Evolutionary conservation across 2,888 invertebrate species (phyloP).

Genomic region (Cinara cedri): DNA sequence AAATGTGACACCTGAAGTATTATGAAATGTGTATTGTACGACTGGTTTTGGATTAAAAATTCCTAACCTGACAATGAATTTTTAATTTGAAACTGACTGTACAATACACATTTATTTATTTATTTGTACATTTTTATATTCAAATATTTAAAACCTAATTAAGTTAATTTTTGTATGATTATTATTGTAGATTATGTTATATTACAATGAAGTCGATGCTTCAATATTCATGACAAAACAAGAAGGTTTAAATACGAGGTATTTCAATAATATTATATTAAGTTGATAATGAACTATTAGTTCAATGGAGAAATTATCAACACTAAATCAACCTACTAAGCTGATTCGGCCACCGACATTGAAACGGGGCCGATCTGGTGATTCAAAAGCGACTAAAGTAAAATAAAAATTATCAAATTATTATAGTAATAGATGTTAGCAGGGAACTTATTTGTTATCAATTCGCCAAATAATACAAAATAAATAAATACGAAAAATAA

Average conservation of each 20-base stretch:
- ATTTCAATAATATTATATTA: slow-evolving; percentile 1
- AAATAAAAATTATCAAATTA: background rate
- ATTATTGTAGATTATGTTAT: slow-evolving; percentile 39
- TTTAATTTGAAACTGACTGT: too few relatives aligned
- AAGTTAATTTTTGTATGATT: too few relatives aligned
- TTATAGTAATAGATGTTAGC: background rate
- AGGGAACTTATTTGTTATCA: background rate
- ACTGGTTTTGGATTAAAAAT: too few relatives aligned
- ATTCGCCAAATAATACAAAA: background rate
- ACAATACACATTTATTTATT: too few relatives aligned
- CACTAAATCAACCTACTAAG: slow-evolving; percentile 29
- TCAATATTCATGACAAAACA: background rate
- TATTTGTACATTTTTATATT: too few relatives aligned
- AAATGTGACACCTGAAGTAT: too few relatives aligned
- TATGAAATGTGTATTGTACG: too few relatives aligned
- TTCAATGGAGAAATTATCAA: slow-evolving; percentile 31
- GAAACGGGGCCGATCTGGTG: slow-evolving; percentile 25
- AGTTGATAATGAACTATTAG: slow-evolving; percentile 42
- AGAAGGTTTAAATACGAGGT: too few relatives aligned
- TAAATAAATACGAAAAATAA: too few relatives aligned
- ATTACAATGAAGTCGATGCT: background rate
- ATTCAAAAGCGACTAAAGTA: slow-evolving; percentile 40
- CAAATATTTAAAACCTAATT: too few relatives aligned
- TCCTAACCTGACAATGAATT: too few relatives aligned
- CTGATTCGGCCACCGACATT: slow-evolving; percentile 28